phyloP scores from a whole-genome alignment of 2,113 vertebrate genomes.

The Gadus macrocephalus region DNA sequence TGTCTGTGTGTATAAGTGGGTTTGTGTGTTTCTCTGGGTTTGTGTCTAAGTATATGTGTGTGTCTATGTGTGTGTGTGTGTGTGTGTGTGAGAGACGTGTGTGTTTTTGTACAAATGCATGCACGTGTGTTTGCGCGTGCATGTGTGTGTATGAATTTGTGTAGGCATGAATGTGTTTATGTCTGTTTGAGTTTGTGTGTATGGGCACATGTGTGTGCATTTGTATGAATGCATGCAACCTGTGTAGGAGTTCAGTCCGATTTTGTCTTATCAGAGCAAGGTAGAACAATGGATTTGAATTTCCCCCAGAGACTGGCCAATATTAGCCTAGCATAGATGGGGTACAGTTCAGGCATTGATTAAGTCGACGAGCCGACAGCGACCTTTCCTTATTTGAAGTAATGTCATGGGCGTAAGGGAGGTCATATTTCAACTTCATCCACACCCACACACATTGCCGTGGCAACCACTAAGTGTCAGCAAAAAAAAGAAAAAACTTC shows the following conservation, averaged over 20 bases:
- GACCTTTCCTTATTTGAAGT: slow-evolving; percentile 47
- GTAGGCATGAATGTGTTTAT: not conserved
- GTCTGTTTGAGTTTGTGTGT: no score
- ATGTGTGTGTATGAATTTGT: not conserved
- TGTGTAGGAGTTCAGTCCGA: no score
- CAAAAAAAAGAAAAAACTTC: slow-evolving; percentile 40
- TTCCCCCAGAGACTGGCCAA: no score
- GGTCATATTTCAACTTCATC: slow-evolving; percentile 67
- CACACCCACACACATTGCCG: slow-evolving; percentile 40
- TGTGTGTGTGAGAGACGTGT: not conserved
- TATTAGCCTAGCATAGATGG: not conserved
- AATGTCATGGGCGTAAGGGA: slow-evolving; percentile 55
- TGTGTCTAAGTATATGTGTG: no score
- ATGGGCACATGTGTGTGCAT: not conserved
- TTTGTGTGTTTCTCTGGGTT: no score
- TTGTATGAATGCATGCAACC: not conserved
- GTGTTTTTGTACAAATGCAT: not conserved
- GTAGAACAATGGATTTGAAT: no score
- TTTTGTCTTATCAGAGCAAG: no score
- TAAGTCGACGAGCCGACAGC: slow-evolving; percentile 49
- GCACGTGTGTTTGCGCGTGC: no score
- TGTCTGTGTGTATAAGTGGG: not conserved
- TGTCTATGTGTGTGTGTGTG: no score
- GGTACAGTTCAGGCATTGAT: slow-evolving; percentile 53
- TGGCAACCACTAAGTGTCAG: slow-evolving; percentile 51